phyloP scores from a whole-genome alignment of 1,140 invertebrate species.

The Stratiolaelaps scimitus region DNA sequence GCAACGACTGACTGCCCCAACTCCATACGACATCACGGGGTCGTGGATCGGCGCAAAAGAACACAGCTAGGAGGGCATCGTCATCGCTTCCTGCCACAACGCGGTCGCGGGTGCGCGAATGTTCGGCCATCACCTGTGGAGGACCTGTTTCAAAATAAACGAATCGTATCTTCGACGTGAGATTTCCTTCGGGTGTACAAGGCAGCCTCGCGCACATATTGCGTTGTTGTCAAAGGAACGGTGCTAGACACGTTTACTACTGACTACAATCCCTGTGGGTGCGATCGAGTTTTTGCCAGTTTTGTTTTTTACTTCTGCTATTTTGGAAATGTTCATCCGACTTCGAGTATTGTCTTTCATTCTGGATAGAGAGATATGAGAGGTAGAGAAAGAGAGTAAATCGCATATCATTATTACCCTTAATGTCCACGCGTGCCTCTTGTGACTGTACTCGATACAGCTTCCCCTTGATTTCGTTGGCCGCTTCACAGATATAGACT shows the following conservation, averaged over 20 bases:
- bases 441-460: conserved; percentile 33
- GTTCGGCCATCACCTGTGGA: conserved; percentile 33
- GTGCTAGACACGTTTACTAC: no score
- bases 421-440: conserved; percentile 35
- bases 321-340: no score
- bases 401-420: conserved; percentile 32
- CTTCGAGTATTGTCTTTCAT: no score
- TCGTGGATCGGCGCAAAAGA: conserved; percentile 36
- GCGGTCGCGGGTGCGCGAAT: conserved; percentile 30
- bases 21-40: conserved; percentile 35
- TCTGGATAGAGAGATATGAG: no score
- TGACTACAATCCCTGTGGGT: no score
- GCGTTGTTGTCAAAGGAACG: no score
- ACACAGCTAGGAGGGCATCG: conserved; percentile 34
- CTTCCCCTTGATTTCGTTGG: conserved; percentile 35
- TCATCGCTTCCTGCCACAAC: conserved; percentile 35
- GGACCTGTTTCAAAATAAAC: no score
- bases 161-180: conserved; percentile 27
- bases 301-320: no score
- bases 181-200: background rate
- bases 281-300: no score
- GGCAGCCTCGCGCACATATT: no score
- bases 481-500: conserved; percentile 36
- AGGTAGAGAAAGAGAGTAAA: background rate
- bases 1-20: conserved; percentile 34